These are phyloP conservation scores for Yoshiicerus persimilis DNA, from an alignment of 1,140 invertebrate genomes.

Conservation along the genomic window DNA sequence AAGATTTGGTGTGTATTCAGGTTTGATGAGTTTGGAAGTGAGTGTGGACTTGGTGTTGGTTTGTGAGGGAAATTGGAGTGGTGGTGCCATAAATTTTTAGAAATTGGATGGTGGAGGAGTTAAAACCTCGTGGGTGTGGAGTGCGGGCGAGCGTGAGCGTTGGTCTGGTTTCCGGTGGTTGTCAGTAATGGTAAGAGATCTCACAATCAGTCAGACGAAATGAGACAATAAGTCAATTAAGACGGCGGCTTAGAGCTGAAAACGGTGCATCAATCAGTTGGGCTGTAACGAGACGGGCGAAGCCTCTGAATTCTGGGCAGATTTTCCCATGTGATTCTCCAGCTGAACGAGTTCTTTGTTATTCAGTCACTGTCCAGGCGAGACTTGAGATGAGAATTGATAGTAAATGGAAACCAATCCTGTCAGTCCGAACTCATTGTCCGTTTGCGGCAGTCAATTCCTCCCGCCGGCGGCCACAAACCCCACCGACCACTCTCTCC, in stretches of 20 bases:
- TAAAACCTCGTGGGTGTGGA: too few species aligned
- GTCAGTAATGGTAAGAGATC: background rate
- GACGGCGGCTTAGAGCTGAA: background rate
- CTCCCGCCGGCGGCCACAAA: too few species aligned
- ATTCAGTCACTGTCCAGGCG: background rate
- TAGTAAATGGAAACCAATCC: background rate
- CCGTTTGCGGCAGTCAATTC: too few species aligned
- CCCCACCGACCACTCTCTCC: too few species aligned
- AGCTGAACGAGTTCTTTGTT: background rate
- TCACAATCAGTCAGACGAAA: background rate
- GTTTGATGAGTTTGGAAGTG: too few species aligned
- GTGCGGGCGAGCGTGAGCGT: too few species aligned
- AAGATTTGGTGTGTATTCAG: too few species aligned
- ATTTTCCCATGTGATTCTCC: background rate
- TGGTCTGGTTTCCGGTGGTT: too few species aligned
- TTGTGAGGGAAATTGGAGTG: too few species aligned
- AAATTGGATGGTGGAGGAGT: too few species aligned
- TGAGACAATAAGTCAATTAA: background rate
- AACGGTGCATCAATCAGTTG: background rate
- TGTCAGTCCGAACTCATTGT: background rate
- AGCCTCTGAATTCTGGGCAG: background rate
- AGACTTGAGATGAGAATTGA: background rate
- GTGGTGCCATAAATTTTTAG: too few species aligned
- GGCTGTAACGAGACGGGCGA: background rate
- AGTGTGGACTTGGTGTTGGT: too few species aligned